These are phyloP conservation scores for Fundulus diaphanus DNA, from an alignment of 2,797 vertebrate species.

Conservation along the genomic window DNA sequence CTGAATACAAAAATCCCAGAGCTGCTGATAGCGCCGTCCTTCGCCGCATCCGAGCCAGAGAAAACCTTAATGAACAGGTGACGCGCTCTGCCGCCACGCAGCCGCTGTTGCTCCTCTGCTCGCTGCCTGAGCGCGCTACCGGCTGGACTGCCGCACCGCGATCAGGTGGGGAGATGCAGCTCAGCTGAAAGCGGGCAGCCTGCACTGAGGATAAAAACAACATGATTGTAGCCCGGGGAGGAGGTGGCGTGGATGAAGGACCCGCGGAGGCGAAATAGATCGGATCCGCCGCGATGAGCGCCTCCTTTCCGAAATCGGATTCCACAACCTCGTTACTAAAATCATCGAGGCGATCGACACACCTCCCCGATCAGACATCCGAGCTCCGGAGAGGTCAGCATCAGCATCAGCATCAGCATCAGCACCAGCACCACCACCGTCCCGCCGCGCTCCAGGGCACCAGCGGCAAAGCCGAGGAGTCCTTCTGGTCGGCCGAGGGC, in stretches of 20 bases:
- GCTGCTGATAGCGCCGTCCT: conserved; percentile 16
- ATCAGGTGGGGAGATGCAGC: conserved; percentile 68
- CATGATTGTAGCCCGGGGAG: conserved; percentile 40
- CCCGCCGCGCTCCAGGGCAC: conserved; percentile 54
- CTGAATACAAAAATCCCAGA: not conserved
- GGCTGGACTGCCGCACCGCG: conserved; percentile 49
- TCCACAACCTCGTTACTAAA: conserved; percentile 90
- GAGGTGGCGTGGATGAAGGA: conserved; percentile 35
- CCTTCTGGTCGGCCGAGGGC: conserved; percentile 81
- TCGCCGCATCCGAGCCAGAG: conserved; percentile 50
- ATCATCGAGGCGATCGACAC: conserved; percentile 77
- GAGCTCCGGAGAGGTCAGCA: conserved; percentile 73
- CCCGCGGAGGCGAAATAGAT: conserved; percentile 24
- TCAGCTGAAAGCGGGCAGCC: conserved; percentile 50
- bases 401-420: conserved; percentile 69
- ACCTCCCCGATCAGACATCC: conserved; percentile 55
- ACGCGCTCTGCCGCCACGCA: conserved; percentile 60
- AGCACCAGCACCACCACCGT: conserved; percentile 52
- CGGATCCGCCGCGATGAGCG: conserved; percentile 77
- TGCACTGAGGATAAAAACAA: conserved; percentile 22
- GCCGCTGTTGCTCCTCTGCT: conserved; percentile 28
- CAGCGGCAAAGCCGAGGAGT: conserved; percentile 63
- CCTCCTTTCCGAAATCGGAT: conserved; percentile 80
- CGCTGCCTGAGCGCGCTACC: conserved; percentile 61
- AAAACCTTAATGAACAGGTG: conserved; percentile 68